These are phyloP conservation scores for Branchellion lobata DNA, from an alignment of 2,888 invertebrate genomes.

Conservation along the genomic window DNA sequence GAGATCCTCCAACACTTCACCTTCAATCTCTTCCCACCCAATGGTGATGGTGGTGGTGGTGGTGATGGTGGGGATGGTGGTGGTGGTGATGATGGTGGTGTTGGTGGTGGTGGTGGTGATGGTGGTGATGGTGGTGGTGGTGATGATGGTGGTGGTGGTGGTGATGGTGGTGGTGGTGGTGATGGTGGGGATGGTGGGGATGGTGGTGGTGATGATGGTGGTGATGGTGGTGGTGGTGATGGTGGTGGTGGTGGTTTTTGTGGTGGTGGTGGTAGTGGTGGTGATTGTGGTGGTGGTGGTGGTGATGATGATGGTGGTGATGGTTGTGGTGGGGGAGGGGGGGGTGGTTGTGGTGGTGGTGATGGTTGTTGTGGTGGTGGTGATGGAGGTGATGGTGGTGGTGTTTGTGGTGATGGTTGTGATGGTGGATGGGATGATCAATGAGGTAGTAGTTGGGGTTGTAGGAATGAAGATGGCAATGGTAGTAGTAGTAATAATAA, in stretches of 20 bases:
- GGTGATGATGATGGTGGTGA: conserved; percentile 12
- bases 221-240: conserved; percentile 17
- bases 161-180: neutral
- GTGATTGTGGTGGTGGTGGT: conserved; percentile 26
- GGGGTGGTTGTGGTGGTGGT: conserved; percentile 26
- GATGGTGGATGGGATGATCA: neutral
- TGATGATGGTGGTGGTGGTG: neutral
- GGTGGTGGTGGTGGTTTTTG: conserved; percentile 17
- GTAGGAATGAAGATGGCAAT: neutral
- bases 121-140: conserved; percentile 7
- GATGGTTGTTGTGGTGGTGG: conserved; percentile 23
- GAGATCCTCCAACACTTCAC: neutral
- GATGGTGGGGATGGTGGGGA: neutral
- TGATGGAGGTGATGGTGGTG: neutral
- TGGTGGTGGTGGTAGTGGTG: conserved; percentile 28
- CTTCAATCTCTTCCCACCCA: neutral
- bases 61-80: conserved; percentile 15
- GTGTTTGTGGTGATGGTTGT: neutral
- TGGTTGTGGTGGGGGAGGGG: conserved; percentile 11
- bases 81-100: conserved; percentile 11
- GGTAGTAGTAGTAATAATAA: conserved; percentile 18
- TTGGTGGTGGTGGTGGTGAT: conserved; percentile 19
- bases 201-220: neutral
- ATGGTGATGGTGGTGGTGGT: conserved; percentile 19
- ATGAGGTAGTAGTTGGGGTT: conserved; percentile 7